phyloP scores from a whole-genome alignment of 2,797 vertebrate species.

The Lacerta bilineata region DNA sequence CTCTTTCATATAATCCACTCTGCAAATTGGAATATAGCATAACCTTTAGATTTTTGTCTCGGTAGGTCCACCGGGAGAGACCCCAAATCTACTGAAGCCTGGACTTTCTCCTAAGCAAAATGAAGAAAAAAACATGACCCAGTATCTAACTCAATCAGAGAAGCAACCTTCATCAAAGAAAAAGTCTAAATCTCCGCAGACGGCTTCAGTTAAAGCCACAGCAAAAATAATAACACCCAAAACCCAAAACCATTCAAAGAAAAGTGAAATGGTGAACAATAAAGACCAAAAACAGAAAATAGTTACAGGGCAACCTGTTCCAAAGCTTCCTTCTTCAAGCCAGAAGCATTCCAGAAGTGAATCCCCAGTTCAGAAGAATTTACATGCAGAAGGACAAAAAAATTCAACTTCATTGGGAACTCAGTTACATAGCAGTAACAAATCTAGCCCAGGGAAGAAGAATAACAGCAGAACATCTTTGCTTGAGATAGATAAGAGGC shows the following conservation, averaged over 20 bases:
- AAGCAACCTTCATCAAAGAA: constrained; percentile 81
- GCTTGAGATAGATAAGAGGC: constrained; percentile 15
- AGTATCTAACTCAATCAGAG: constrained; percentile 73
- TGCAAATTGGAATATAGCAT: constrained; percentile 42
- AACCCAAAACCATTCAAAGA: constrained; percentile 76
- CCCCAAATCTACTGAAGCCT: constrained; percentile 82
- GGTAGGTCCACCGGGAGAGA: constrained; percentile 84
- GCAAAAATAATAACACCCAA: constrained; percentile 80
- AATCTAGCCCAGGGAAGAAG: constrained; percentile 61
- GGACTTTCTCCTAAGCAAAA: constrained; percentile 85
- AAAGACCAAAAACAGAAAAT: constrained; percentile 85
- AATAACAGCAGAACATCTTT: constrained; percentile 42
- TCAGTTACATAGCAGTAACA: constrained; percentile 54
- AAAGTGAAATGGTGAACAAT: constrained; percentile 76
- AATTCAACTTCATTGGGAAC: constrained; percentile 33
- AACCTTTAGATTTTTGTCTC: constrained; percentile 63
- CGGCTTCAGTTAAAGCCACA: constrained; percentile 78
- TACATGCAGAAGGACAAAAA: constrained; percentile 45
- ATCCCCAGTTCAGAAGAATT: constrained; percentile 74
- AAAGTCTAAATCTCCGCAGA: constrained; percentile 81
- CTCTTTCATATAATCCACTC: constrained; percentile 43
- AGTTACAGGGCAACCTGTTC: constrained; percentile 68
- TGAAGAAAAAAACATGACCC: constrained; percentile 85
- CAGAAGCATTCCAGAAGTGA: constrained; percentile 80
- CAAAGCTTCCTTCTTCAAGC: constrained; percentile 81